Base-by-base conservation (phyloP, 2,888 invertebrate species). In the Plusia festucae region DNA sequence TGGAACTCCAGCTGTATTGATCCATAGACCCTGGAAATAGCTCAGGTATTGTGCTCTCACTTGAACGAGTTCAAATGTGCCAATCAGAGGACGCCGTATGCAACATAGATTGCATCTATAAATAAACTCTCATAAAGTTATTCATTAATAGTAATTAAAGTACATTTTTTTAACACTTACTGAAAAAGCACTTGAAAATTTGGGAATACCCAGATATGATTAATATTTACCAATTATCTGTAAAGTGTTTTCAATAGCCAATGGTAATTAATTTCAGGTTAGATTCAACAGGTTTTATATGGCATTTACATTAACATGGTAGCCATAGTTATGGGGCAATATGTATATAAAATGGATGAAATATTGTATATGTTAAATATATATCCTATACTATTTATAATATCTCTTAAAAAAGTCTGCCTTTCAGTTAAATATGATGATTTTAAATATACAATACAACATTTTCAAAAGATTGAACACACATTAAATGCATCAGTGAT, bases 1-100 rank as follows among this genome's bases (percentile, higher is more conserved):
- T 77, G 73, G 59, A 65, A 72, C 16, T 61, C 57, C 65, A 76
- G 78, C 78, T 77, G 77, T 83, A 83, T 84, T 84, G 82, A 83
- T 84, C 84, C 81, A 78, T 53, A 73, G 58, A 73, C 22, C 71
- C 78, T 78, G 75, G 72, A 78, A 60, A 55, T 71, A 66, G 65
- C 75, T 72, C 55, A 70, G 60, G 30, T 67, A 61, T 57, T 65
- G 59, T 68, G 68, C 68, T 61, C 71, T 67, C 61, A 58, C 61
- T 60, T 71, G 52, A 64, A 59, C 62, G 54, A 62, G 64, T 70
- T 61, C 54, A 54, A 16, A 57, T 54, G 22, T 59, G 51, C 71
- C 66, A 67, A 60, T 73, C 65, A 74, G 61, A 68, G 24, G 49
- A 27, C 53, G 34, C 68, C 62, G 46, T 55, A 18, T 76, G 72